Conservation (phyloP, 2,113 vertebrate species). For the Melierax canorus region DNA sequence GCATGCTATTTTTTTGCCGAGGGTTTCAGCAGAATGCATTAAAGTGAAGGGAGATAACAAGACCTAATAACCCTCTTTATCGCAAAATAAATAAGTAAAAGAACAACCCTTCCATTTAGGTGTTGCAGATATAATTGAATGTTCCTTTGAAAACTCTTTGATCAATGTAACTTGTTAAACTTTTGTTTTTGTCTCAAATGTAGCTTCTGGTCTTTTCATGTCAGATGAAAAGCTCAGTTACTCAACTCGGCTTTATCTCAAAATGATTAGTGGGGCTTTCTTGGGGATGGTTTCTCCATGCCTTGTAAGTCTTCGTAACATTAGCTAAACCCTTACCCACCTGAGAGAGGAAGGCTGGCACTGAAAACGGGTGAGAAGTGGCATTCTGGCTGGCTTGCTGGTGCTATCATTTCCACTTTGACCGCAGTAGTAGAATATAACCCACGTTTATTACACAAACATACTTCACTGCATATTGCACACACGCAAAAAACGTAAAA, state of each 20-base stretch:
- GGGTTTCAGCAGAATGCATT: conserved; percentile 24
- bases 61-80: conserved; percentile 48
- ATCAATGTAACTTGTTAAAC: conserved; percentile 41
- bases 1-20: not conserved
- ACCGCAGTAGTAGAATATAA: not conserved
- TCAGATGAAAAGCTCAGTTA: not conserved
- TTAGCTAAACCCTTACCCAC: not conserved
- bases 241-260: not conserved
- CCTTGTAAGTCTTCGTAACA: not conserved
- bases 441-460: not conserved
- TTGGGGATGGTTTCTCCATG: not conserved
- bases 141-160: conserved; percentile 31
- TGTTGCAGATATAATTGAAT: conserved; percentile 36
- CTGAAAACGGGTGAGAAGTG: not conserved
- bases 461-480: not conserved
- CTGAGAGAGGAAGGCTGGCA: not conserved
- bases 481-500: not conserved
- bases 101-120: conserved; percentile 44
- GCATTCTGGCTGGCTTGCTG: not conserved
- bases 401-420: not conserved
- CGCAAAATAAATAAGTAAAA: conserved; percentile 7
- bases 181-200: conserved; percentile 48
- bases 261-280: not conserved
- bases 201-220: conserved; percentile 39
- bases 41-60: conserved; percentile 39